Conservation (phyloP, 2,113 vertebrate genomes). For the Recurvirostra avosetta region DNA sequence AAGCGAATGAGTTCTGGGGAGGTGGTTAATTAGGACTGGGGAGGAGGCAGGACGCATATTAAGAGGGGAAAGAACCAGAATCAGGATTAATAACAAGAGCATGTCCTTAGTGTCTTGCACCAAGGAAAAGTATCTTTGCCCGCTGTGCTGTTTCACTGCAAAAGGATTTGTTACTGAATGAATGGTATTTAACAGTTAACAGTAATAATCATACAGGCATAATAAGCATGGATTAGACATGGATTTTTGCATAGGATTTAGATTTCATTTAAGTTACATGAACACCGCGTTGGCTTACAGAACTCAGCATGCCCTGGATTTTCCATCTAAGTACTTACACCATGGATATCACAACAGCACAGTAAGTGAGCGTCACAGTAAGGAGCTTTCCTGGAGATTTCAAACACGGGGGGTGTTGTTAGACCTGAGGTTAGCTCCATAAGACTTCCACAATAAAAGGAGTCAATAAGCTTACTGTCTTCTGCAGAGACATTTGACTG, state of each 20-base stretch:
- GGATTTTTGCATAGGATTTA: conserved; percentile 48
- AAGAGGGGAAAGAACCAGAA: neutral
- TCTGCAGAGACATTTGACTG: neutral
- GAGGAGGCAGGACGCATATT: neutral
- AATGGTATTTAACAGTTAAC: conserved; percentile 33
- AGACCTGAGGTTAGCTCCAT: neutral
- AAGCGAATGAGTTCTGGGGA: neutral
- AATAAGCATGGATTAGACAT: conserved; percentile 49
- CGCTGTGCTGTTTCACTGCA: neutral
- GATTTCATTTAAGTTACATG: conserved; percentile 15
- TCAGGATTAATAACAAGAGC: neutral
- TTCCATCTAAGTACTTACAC: neutral
- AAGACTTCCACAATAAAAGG: neutral
- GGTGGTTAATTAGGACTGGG: neutral
- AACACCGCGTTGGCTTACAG: neutral
- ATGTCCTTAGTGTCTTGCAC: neutral
- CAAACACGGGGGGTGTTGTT: neutral
- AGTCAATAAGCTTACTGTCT: conserved; percentile 17
- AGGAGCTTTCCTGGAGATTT: conserved; percentile 55
- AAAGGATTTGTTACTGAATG: conserved; percentile 29
- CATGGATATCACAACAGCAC: neutral
- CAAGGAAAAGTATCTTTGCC: neutral
- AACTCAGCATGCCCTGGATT: conserved; percentile 28
- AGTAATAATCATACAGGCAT: conserved; percentile 23
- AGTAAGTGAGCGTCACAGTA: neutral